Conservation (phyloP, 2,113 vertebrate species). For the Plestiodon gilberti region DNA sequence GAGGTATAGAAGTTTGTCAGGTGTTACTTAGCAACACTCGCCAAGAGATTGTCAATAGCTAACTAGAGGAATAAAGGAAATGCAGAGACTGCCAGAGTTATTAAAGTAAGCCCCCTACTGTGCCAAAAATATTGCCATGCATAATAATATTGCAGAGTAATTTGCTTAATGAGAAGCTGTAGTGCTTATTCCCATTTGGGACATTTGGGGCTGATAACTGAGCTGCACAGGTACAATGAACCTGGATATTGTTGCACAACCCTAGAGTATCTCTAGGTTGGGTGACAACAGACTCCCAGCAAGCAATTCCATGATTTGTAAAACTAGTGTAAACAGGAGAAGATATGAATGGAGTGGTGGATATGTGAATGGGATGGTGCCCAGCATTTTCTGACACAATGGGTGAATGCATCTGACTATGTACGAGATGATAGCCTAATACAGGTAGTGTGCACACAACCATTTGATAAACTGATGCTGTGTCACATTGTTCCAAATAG, state of each 20-base stretch:
- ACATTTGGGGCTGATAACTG: background rate
- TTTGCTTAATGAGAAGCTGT: conserved; percentile 24
- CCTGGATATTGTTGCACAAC: background rate
- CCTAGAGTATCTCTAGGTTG: background rate
- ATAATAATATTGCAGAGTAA: background rate
- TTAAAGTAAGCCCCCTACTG: conserved; percentile 22
- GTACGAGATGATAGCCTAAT: background rate
- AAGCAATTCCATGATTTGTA: background rate
- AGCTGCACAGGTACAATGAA: background rate
- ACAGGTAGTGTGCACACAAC: background rate
- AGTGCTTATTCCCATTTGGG: background rate
- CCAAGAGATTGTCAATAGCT: conserved; percentile 28
- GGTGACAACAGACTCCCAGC: background rate
- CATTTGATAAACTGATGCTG: background rate
- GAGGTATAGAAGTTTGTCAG: conserved; percentile 25
- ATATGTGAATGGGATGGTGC: background rate
- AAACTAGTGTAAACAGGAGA: background rate
- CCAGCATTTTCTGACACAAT: background rate
- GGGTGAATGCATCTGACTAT: background rate
- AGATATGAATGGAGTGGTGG: background rate
- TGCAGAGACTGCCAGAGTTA: background rate
- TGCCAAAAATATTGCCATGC: conserved; percentile 29
- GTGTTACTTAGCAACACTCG: conserved; percentile 60
- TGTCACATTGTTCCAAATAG: conserved; percentile 30
- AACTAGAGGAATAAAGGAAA: conserved; percentile 44